Conservation (phyloP, 1,140 invertebrate genomes). For the Drosophila pruinosa region DNA sequence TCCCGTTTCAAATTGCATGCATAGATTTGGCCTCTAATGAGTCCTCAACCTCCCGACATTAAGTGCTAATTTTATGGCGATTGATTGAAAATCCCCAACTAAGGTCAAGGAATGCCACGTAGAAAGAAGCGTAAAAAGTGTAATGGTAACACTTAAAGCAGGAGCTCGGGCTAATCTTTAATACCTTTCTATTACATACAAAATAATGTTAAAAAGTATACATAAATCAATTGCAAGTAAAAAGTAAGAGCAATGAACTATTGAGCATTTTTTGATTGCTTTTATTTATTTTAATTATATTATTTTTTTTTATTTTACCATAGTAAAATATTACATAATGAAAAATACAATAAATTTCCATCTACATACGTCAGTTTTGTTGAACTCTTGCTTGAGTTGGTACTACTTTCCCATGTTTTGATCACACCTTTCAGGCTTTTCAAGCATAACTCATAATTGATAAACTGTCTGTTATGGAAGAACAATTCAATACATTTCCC, state of each 20-base stretch:
- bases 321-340: too few species aligned
- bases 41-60: slow-evolving; percentile 43
- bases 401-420: slow-evolving; percentile 42
- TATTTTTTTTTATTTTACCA: too few species aligned
- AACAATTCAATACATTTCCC: slow-evolving; percentile 49
- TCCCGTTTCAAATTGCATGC: slow-evolving; percentile 63
- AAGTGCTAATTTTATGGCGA: slow-evolving; percentile 68
- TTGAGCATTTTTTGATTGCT: too few species aligned
- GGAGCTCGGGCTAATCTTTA: too few species aligned
- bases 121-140: slow-evolving; percentile 8
- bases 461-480: slow-evolving; percentile 55
- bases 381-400: too few species aligned
- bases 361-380: too few species aligned
- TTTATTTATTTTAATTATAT: too few species aligned
- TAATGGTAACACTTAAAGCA: slow-evolving; percentile 1
- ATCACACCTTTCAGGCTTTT: slow-evolving; percentile 46
- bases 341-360: too few species aligned
- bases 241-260: not conserved
- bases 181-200: too few species aligned
- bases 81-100: slow-evolving; percentile 36
- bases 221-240: too few species aligned
- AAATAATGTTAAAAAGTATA: too few species aligned
- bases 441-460: slow-evolving; percentile 30
- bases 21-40: slow-evolving; percentile 74
- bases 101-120: slow-evolving; percentile 47